Base-by-base conservation (phyloP, 2,888 invertebrate genomes). In the Agonopterix alstromeriana region DNA sequence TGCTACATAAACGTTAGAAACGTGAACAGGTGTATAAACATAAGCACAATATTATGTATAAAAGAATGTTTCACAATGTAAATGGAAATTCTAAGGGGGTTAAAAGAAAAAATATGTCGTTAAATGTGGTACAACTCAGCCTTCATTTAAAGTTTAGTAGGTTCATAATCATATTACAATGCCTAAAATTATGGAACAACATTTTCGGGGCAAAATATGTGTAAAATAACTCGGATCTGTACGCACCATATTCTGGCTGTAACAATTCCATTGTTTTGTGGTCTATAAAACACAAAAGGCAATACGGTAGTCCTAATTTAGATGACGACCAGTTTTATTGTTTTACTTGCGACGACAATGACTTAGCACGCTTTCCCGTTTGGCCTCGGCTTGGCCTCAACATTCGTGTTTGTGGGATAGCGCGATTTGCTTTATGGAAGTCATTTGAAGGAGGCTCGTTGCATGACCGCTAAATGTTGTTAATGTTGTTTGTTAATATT, bases 1-100 rank as follows among this genome's bases (percentile, higher is more conserved):
- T 60, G 70, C 64, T 61, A 65, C 66, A 67, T 65, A 57, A 63
- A 61, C 64, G 56, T 70, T 76, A 67, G 67, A 67, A 68, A 63
- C 51, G 12, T 45, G 42, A 52, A 58, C 77, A 79, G 61, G 59
- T 77, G 74, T 70, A 56, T 57, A 73, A 76, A 75, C 62, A 64
- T 53, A 42, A n/a, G 38, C 38, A 38, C 9, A n/a, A 38, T 38
- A n/a, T 38, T 8, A 38, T 38, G 38, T 38, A 27, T 5, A 27
- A 27, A 27, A 5, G 27, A 5, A 38, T 38, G 38, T 38, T 38
- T 38, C 38, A 38, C 38, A 38, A 38, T 38, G 3, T 38, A 10
- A n/a, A n/a, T 10, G 10, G n/a, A 38, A 36, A 36, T 7, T 9
- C 9, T 38, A 38, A 38, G 5, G 38, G 9, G 3, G 9, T 38